A percentile compares a stretch with the other conserved stretches of the same genome.
phyloP scores from a whole-genome alignment of 2,113 vertebrate species.

The Cochlearius cochlearius region DNA sequence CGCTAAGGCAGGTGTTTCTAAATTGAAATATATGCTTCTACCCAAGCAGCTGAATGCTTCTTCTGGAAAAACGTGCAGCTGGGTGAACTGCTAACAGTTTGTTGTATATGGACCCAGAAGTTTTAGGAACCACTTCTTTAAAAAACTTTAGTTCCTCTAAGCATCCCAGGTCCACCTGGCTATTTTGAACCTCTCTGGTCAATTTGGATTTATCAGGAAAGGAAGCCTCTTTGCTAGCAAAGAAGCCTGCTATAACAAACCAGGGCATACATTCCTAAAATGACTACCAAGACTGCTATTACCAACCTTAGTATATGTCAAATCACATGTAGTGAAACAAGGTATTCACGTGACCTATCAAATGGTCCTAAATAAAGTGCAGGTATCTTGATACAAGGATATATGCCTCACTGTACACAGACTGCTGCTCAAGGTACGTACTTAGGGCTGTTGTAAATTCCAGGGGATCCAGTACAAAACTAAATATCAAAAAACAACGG shows the following conservation, averaged over 20 bases:
- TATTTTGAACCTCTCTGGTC: background rate
- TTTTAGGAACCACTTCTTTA: background rate
- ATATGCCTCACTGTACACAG: background rate
- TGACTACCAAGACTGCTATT: background rate
- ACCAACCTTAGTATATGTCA: background rate
- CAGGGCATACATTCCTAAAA: background rate
- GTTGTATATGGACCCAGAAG: background rate
- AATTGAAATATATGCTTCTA: background rate
- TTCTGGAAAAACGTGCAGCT: background rate
- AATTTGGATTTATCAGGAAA: background rate
- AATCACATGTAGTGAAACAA: background rate
- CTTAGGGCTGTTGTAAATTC: background rate
- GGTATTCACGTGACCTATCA: background rate
- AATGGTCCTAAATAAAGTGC: background rate
- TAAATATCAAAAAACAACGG: background rate
- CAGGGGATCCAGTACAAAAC: background rate
- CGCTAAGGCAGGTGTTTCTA: background rate
- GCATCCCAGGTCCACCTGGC: background rate
- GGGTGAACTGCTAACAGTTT: background rate
- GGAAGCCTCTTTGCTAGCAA: background rate
- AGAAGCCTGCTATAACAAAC: background rate
- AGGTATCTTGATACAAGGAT: background rate
- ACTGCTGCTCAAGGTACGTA: background rate
- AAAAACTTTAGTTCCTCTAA: background rate
- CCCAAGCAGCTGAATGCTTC: background rate